Percentiles rank a stretch among this genome's conserved stretches.
These are phyloP conservation scores for Pandemis heparana DNA, from an alignment of 2,888 invertebrate species.

Conservation along the genomic window DNA sequence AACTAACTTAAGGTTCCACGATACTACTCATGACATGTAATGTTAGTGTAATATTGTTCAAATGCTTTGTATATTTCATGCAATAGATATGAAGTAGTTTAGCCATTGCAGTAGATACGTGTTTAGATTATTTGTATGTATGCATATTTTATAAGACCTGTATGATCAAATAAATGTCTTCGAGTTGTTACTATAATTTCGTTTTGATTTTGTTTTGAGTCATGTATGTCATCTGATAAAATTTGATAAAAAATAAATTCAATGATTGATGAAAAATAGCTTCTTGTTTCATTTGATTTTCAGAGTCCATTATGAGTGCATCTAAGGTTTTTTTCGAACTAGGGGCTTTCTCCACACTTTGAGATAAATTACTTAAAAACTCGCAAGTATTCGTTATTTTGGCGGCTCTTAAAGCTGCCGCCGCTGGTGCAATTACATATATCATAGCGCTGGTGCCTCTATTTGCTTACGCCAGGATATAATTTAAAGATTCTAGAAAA, in stretches of 20 bases:
- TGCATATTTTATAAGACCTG: slow-evolving; percentile 39
- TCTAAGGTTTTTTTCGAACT: no score
- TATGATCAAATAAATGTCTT: slow-evolving; percentile 40
- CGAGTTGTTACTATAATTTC: slow-evolving; percentile 34
- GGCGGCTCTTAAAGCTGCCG: no score
- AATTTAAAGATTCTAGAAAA: no score
- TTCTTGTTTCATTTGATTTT: slow-evolving; percentile 43
- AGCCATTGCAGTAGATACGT: slow-evolving; percentile 24
- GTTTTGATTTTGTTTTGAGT: slow-evolving; percentile 52
- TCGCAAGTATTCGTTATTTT: no score
- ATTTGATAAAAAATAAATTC: slow-evolving; percentile 53
- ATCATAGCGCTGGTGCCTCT: no score
- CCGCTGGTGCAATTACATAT: no score
- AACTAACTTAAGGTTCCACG: slow-evolving; percentile 36
- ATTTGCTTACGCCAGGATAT: no score
- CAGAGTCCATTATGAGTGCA: background rate
- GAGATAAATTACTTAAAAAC: no score
- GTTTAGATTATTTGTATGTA: slow-evolving; percentile 46
- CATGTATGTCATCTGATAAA: slow-evolving; percentile 51
- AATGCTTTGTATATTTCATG: slow-evolving; percentile 55
- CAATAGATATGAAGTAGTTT: slow-evolving; percentile 29
- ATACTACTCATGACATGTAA: slow-evolving; percentile 50
- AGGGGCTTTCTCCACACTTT: no score
- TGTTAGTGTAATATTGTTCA: slow-evolving; percentile 50
- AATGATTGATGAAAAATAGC: slow-evolving; percentile 48